A percentile compares a stretch with the other conserved stretches of the same genome.
Conservation (phyloP, 1,140 invertebrate species). For the Musca domestica region DNA sequence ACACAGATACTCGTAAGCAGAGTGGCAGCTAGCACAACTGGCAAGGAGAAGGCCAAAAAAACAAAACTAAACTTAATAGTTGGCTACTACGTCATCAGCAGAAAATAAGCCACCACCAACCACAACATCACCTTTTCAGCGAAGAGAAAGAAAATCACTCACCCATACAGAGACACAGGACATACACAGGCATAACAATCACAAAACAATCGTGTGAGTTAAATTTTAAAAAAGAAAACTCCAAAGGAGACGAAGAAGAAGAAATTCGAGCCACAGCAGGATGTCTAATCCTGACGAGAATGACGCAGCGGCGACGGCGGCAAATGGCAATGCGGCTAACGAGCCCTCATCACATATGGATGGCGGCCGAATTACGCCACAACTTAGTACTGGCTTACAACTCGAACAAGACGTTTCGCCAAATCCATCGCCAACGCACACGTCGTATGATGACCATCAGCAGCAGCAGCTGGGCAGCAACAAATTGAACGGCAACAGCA, state of each 20-base stretch:
- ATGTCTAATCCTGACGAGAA: background rate
- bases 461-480: slow-evolving; percentile 6
- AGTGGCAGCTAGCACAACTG: too few species aligned
- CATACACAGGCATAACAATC: too few species aligned
- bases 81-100: too few species aligned
- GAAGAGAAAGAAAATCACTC: background rate
- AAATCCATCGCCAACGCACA: slow-evolving; percentile 35
- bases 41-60: too few species aligned
- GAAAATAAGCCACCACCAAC: too few species aligned
- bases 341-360: slow-evolving; percentile 32
- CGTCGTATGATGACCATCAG: slow-evolving; percentile 17
- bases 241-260: background rate
- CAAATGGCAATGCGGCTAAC: background rate
- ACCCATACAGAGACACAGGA: background rate
- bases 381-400: slow-evolving; percentile 53
- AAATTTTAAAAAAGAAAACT: background rate
- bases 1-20: too few species aligned
- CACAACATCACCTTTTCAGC: background rate
- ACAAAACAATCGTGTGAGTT: too few species aligned
- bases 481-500: slow-evolving; percentile 23
- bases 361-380: slow-evolving; percentile 50
- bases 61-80: too few species aligned
- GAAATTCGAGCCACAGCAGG: background rate
- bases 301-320: background rate
- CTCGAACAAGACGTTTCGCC: slow-evolving; percentile 52